Percentiles rank a stretch among this genome's conserved stretches.
Evolutionary conservation across 2,113 vertebrate genomes (phyloP).

Genomic region (Dolichallabes microphthalmus): DNA sequence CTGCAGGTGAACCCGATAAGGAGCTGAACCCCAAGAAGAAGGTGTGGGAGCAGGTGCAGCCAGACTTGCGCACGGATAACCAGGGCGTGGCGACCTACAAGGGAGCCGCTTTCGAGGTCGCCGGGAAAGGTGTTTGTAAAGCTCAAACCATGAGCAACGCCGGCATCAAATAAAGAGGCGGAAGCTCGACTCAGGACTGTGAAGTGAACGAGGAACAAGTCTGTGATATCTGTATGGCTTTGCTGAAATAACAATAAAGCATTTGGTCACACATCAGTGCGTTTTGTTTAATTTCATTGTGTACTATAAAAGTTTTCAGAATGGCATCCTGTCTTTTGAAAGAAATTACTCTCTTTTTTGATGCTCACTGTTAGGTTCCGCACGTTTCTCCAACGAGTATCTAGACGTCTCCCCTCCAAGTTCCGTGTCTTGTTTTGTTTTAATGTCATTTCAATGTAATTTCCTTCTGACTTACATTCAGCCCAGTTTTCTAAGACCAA

Average conservation of each 20-base stretch:
- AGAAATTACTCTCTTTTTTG: conserved; percentile 7
- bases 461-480: conserved; percentile 27
- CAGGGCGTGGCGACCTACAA: conserved; percentile 90
- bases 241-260: conserved; percentile 40
- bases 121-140: conserved; percentile 88
- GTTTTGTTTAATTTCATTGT: background rate
- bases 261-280: background rate
- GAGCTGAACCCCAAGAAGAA: conserved; percentile 98
- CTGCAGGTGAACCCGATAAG: conserved; percentile 89
- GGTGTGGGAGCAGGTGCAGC: conserved; percentile 95
- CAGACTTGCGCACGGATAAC: conserved; percentile 83
- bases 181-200: too few relatives aligned
- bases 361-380: conserved; percentile 34
- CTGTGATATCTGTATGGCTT: conserved; percentile 4
- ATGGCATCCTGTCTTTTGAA: background rate
- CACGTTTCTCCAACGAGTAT: conserved; percentile 32
- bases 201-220: background rate
- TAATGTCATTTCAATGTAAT: conserved; percentile 16
- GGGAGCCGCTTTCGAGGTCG: conserved; percentile 86
- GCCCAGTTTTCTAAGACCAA: conserved; percentile 17
- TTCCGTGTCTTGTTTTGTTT: conserved; percentile 46
- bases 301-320: background rate
- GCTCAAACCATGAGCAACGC: conserved; percentile 91
- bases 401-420: conserved; percentile 39
- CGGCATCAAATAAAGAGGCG: conserved; percentile 82